Base-by-base conservation (phyloP, 2,888 invertebrate species). In the Drosophila nigritarsus region DNA sequence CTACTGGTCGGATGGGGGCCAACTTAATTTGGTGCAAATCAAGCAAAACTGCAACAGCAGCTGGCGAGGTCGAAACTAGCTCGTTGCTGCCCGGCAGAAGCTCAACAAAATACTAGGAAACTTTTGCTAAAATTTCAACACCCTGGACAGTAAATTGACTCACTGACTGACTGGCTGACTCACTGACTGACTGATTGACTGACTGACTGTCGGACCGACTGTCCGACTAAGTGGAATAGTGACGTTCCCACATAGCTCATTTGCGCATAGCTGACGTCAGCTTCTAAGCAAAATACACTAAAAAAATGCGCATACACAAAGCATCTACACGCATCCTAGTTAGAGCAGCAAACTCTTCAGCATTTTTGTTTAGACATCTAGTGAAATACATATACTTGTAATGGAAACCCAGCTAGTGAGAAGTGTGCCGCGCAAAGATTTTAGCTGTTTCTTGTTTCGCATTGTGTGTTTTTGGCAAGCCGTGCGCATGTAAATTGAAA, bases 1-100 rank as follows among this genome's bases (percentile, higher is more conserved):
- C 78, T 80, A 56, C 66, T 76, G 81, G 59, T 68, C 77, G 58
- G 50, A 63, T 67, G 66, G 62, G 76, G 79, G 80, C 83, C 83
- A 87, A 87, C 80, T 89, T 87, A 87, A 89, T 87, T 87, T 89
- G 86, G 73, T 72, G 86, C 83, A 87, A 87, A 83, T 87, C 83
- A 87, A 87, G 88, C 87, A 82, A 89, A 85, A 87, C 88, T 87
- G 81, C 87, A 85, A 75, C 67, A 68, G 71, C 78, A 62, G 72
- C 65, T 66, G 61, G 49, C 78, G 67, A 75, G 75, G 61, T 68
- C 67, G 67, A 61, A 78, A 72, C 71, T 64, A 54, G 71, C 40
- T 62, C 63, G 59, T 48, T 38, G 63, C 63, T 45, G 45, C 3
- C 36, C 55, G 15, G n/a, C 36, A 54, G 24, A 34, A 55, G 50